These are phyloP conservation scores for Tetraodon nigroviridis DNA, from an alignment of 2,113 vertebrate species.

Conservation along the genomic window DNA sequence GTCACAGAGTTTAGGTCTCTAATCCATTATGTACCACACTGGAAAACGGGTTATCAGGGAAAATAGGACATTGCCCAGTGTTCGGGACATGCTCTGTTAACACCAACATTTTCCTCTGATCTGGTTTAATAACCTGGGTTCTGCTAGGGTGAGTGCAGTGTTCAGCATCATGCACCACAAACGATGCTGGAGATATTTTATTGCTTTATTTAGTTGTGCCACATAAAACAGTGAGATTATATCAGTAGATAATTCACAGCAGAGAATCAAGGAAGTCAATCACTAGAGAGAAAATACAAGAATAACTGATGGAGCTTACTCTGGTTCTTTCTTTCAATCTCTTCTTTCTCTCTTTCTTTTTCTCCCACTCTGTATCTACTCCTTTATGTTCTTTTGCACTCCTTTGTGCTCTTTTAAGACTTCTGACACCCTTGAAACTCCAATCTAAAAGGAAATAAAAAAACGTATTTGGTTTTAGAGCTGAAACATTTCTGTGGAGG, in stretches of 20 bases:
- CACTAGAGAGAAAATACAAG: background rate
- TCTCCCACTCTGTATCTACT: background rate
- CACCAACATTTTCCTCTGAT: background rate
- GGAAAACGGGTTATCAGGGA: conserved; percentile 10
- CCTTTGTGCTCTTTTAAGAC: too few species aligned
- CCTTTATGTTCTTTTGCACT: background rate
- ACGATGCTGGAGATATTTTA: too few species aligned
- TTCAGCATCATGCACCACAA: background rate
- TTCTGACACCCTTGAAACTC: too few species aligned
- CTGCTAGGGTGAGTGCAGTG: background rate
- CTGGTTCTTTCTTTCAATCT: background rate
- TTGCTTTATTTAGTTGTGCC: too few species aligned
- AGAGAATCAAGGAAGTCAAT: background rate
- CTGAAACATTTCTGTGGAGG: too few species aligned
- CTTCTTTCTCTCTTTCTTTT: background rate
- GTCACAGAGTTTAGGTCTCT: conserved; percentile 17
- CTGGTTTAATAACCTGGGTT: background rate
- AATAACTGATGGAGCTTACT: conserved; percentile 3
- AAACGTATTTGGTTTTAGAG: too few species aligned
- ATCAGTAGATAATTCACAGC: background rate
- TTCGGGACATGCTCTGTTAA: background rate
- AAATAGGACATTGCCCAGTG: background rate
- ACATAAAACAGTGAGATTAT: too few species aligned
- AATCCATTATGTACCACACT: background rate
- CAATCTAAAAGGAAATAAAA: too few species aligned